These are phyloP conservation scores for Molossus molossus DNA, from an alignment of 2,797 vertebrate genomes.

Conservation along the genomic window DNA sequence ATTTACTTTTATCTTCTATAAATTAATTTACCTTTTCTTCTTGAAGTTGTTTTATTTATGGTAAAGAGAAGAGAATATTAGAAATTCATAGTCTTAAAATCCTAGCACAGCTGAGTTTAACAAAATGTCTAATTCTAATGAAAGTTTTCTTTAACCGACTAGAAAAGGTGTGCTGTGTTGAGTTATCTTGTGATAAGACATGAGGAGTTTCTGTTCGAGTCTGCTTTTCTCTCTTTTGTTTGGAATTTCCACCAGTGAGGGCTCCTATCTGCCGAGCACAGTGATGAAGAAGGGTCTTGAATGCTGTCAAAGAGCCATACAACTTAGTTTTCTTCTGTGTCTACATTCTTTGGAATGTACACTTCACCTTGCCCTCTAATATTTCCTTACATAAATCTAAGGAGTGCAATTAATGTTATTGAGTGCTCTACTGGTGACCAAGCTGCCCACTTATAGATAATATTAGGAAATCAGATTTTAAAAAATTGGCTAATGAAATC, in stretches of 20 bases:
- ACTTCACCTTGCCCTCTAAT: background rate
- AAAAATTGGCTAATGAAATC: background rate
- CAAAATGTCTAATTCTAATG: background rate
- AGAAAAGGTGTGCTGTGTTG: background rate
- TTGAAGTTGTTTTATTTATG: background rate
- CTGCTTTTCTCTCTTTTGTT: background rate
- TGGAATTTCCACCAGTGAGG: background rate
- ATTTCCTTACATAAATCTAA: constrained; percentile 17
- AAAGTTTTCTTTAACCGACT: background rate
- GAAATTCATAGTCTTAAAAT: background rate
- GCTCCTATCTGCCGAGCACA: background rate
- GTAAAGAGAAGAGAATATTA: background rate
- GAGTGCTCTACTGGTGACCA: background rate
- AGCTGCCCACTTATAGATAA: background rate
- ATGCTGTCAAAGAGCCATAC: background rate
- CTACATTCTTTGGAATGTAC: background rate
- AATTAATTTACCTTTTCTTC: background rate
- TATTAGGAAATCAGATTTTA: background rate
- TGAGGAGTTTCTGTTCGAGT: background rate
- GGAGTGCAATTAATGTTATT: background rate
- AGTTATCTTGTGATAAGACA: background rate
- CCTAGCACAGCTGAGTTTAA: background rate
- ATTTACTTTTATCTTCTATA: background rate
- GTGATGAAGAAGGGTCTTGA: background rate
- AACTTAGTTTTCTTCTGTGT: background rate